phyloP scores from a whole-genome alignment of 2,113 vertebrate species.

The Chlamydotis undulata region DNA sequence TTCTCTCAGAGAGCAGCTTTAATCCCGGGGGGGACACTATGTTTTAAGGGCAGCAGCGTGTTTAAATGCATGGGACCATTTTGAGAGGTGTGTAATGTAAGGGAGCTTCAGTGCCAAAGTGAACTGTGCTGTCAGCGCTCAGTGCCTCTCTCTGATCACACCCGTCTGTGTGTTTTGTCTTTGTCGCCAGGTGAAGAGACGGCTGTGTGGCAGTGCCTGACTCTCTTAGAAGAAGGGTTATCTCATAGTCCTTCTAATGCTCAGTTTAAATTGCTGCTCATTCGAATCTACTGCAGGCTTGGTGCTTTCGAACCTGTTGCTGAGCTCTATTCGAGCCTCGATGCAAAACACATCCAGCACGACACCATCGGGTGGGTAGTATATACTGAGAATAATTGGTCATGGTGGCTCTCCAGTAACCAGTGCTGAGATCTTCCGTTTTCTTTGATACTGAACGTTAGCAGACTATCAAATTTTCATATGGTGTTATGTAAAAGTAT shows the following conservation, averaged over 20 bases:
- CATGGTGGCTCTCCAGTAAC: background rate
- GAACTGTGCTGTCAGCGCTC: rapidly evolving
- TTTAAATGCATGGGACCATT: background rate
- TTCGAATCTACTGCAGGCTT: constrained; percentile 92
- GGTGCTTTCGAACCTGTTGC: constrained; percentile 95
- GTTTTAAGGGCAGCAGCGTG: background rate
- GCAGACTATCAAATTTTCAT: background rate
- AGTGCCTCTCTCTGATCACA: background rate
- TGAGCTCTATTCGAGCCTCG: constrained; percentile 95
- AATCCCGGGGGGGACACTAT: background rate
- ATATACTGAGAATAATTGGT: constrained; percentile 72
- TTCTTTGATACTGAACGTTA: background rate
- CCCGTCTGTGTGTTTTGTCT: background rate
- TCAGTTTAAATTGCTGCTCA: constrained; percentile 97
- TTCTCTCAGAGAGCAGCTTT: background rate
- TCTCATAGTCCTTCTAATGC: constrained; percentile 90
- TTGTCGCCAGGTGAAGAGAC: constrained; percentile 84
- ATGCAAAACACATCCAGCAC: constrained; percentile 97
- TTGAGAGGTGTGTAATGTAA: background rate
- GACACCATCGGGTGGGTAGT: constrained; percentile 96
- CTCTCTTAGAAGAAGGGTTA: constrained; percentile 89
- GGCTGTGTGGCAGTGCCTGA: constrained; percentile 87
- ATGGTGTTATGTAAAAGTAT: rapidly evolving
- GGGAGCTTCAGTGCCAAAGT: background rate
- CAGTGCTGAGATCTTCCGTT: background rate